Evolutionary conservation across 2,113 vertebrate species (phyloP).

Genomic region (Chinchilla lanigera): DNA sequence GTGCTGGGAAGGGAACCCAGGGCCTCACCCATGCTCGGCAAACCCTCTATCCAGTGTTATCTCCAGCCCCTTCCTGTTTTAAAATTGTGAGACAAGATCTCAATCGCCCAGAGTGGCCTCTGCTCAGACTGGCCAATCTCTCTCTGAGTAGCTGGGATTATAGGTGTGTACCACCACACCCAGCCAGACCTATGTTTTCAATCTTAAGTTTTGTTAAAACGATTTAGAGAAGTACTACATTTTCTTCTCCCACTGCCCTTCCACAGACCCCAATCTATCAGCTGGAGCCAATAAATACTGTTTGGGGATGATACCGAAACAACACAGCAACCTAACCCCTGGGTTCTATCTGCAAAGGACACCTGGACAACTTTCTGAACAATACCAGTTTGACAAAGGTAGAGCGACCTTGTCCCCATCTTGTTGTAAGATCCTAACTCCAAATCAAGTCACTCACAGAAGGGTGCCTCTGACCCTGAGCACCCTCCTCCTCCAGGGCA

Average conservation of each 20-base stretch:
- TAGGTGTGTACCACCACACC: neutral
- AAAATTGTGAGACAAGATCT: neutral
- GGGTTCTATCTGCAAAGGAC: neutral
- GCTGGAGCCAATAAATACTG: neutral
- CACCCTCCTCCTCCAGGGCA: neutral
- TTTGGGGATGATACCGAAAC: neutral
- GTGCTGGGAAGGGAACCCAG: neutral
- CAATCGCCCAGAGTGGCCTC: neutral
- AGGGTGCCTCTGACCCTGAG: fast-evolving
- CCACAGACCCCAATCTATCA: neutral
- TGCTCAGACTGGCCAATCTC: neutral
- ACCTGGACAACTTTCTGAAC: neutral
- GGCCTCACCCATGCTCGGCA: neutral
- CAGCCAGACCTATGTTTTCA: neutral
- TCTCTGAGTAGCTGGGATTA: neutral
- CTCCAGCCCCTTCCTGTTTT: neutral
- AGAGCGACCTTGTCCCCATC: neutral
- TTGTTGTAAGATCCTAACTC: neutral
- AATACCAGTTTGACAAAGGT: neutral
- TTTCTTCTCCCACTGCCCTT: neutral
- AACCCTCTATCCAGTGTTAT: neutral
- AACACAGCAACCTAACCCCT: neutral
- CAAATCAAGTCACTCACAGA: neutral
- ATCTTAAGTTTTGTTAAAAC: neutral
- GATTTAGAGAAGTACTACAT: neutral